Base-by-base conservation (phyloP, 2,113 vertebrate species). In the Antennarius striatus region DNA sequence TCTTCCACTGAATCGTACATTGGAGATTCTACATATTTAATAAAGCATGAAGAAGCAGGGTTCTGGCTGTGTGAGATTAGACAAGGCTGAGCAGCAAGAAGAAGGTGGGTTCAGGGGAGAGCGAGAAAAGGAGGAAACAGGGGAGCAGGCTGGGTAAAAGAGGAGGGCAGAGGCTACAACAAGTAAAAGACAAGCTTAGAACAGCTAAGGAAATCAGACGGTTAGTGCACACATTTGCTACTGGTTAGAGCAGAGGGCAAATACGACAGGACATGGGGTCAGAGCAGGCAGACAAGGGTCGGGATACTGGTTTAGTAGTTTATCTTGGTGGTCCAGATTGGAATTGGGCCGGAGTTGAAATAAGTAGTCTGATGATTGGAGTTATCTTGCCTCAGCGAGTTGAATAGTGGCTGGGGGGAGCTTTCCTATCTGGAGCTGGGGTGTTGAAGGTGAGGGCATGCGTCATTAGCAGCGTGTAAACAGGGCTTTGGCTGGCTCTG, bases 141-240 rank as follows among this genome's bases (percentile, higher is more conserved):
- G 68, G 66, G 55, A 46, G 63, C 63, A 84, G 83, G 75, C 73
- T 78, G 71, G 68, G 63, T 30, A 71, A 65, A 64, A 77, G 68
- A 75, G 71, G 60, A 80, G 72, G 72, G 74, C 67, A 85, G 69
- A 88, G 72, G 84, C 80, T 83, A 89, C 81, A 83, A 79, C 81
- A 83, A 79, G 83, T 85, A 82, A 83, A 87, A 86, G 78, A 86
- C 85, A 88, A 81, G 85, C 78, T 77, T 73, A 79, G 63, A 75
- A 82, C 69, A 75, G 80, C 78, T 82, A 73, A 79, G 79, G 79
- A 80, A 75, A 85, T 75, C 77, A 77, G 79, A 90, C 74, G 77
- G 88, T 91, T 91, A 91, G 90, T 88, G 84, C 85, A 87, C 81
- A 82, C 67, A 77, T 80, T 82, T 39, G 75, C 79, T 83, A 74